These are phyloP conservation scores for Corynorhinus townsendii DNA, from an alignment of 2,113 vertebrate genomes.

Conservation along the genomic window DNA sequence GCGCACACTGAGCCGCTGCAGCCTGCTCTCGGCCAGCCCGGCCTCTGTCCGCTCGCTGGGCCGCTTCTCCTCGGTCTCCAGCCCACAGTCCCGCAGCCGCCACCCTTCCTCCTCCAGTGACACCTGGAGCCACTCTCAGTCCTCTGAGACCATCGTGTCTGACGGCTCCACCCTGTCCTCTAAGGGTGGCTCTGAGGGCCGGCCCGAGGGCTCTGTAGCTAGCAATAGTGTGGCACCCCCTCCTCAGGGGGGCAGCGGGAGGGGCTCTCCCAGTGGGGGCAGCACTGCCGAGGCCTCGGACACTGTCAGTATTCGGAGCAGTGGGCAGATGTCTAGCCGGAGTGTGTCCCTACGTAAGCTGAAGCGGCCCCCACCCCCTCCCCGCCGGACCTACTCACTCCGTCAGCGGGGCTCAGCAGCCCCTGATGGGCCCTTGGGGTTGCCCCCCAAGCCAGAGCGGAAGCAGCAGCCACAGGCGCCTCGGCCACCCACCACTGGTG, in stretches of 20 bases:
- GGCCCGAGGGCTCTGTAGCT: slow-evolving; percentile 53
- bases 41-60: slow-evolving; percentile 83
- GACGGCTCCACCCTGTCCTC: slow-evolving; percentile 90
- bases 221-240: slow-evolving; percentile 8
- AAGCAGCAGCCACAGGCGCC: slow-evolving; percentile 60
- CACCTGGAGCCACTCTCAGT: slow-evolving; percentile 91
- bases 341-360: slow-evolving; percentile 91
- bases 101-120: slow-evolving; percentile 83
- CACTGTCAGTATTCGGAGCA: not conserved
- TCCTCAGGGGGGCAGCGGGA: slow-evolving; percentile 45
- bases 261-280: slow-evolving; percentile 65
- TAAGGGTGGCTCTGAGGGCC: slow-evolving; percentile 80
- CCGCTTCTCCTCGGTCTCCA: slow-evolving; percentile 75
- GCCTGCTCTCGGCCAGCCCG: slow-evolving; percentile 88
- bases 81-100: slow-evolving; percentile 77
- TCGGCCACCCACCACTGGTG: slow-evolving; percentile 58
- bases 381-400: slow-evolving; percentile 91
- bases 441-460: slow-evolving; percentile 78
- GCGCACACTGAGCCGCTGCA: slow-evolving; percentile 89
- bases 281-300: slow-evolving; percentile 51
- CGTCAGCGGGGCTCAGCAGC: slow-evolving; percentile 78
- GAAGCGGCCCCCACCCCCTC: slow-evolving; percentile 83
- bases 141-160: slow-evolving; percentile 91
- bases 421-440: slow-evolving; percentile 81
- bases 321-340: slow-evolving; percentile 82